Percentiles rank a stretch among this genome's conserved stretches.
Evolutionary conservation across 2,888 invertebrate genomes (phyloP).

Genomic region (Papilio protenor): DNA sequence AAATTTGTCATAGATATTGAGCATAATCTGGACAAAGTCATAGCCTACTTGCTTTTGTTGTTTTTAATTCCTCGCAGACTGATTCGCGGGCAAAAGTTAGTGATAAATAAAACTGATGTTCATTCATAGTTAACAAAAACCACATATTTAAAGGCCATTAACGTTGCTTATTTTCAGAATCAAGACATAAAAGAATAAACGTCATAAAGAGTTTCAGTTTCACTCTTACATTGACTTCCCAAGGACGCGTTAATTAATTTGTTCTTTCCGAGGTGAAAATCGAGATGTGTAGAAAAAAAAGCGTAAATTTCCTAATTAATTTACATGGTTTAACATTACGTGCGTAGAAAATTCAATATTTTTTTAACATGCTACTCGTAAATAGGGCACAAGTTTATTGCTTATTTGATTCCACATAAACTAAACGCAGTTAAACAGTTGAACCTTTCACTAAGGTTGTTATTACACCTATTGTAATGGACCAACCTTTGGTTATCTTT

Average conservation of each 20-base stretch:
- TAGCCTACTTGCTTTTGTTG: too few relatives aligned
- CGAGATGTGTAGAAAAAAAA: not conserved
- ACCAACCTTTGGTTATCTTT: not conserved
- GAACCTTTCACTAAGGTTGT: not conserved
- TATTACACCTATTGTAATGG: not conserved
- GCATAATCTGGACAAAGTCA: too few relatives aligned
- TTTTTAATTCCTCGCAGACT: too few relatives aligned
- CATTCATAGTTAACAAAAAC: slow-evolving; percentile 28
- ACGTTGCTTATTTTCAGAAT: not conserved
- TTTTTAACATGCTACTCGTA: not conserved
- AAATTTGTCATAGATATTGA: too few relatives aligned
- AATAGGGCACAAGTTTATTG: not conserved
- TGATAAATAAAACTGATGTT: not conserved
- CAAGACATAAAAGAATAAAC: not conserved
- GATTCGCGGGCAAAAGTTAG: too few relatives aligned
- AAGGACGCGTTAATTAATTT: not conserved
- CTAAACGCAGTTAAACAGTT: not conserved
- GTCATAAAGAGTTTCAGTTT: not conserved
- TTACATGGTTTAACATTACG: not conserved
- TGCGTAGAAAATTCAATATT: not conserved
- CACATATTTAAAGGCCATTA: not conserved
- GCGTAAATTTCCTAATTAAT: not conserved
- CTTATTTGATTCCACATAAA: not conserved
- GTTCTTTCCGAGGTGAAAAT: not conserved
- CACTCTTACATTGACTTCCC: not conserved